Evolutionary conservation across 2,888 invertebrate species (phyloP).

Genomic region (Macrophya alboannulata): DNA sequence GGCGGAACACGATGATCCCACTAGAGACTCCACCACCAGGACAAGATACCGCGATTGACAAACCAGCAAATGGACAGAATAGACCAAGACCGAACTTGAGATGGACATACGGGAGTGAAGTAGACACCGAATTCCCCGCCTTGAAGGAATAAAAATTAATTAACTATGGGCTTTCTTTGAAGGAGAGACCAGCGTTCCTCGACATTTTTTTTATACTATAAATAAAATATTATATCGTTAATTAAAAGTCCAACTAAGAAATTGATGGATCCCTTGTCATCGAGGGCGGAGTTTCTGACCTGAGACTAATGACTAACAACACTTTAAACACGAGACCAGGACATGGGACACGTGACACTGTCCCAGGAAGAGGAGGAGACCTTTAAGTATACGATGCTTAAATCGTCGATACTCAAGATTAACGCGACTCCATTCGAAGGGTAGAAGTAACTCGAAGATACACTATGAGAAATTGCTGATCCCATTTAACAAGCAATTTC

Average conservation of each 20-base stretch:
- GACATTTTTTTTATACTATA: conserved; percentile 29
- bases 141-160: conserved; percentile 34
- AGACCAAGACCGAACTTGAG: background rate
- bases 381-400: background rate
- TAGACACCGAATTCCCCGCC: background rate
- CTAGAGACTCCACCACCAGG: background rate
- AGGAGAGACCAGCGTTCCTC: background rate
- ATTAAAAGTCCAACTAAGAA: conserved; percentile 67
- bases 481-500: background rate
- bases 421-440: background rate
- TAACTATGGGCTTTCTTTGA: conserved; percentile 13
- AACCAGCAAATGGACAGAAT: background rate
- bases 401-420: conserved; percentile 30
- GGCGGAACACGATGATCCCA: conserved; percentile 3
- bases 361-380: conserved; percentile 10
- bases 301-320: conserved; percentile 52
- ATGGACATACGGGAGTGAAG: background rate
- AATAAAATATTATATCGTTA: conserved; percentile 52
- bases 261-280: conserved; percentile 68
- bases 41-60: conserved; percentile 30
- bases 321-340: conserved; percentile 46
- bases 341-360: conserved; percentile 37
- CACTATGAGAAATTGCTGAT: background rate
- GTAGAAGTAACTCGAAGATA: background rate
- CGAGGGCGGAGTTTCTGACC: conserved; percentile 45